phyloP scores from a whole-genome alignment of 2,888 invertebrate genomes.

The Belgica antarctica region DNA sequence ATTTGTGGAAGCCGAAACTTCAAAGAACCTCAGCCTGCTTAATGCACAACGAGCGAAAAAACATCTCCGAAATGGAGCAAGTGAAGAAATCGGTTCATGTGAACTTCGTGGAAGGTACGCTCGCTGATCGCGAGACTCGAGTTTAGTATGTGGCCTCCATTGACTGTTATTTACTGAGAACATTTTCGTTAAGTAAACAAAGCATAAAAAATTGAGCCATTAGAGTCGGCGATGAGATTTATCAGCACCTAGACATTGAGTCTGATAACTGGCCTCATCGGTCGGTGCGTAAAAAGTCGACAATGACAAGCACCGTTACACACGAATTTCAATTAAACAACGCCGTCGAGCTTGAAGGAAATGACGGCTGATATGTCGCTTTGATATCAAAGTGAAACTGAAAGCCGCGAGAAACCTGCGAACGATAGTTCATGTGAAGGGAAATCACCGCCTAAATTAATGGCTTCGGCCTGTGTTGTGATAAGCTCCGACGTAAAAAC shows the following conservation, averaged over 20 bases:
- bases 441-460: no score
- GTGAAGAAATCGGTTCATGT: conserved; percentile 15
- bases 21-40: conserved; percentile 7
- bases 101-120: conserved; percentile 14
- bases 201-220: background rate
- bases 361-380: conserved; percentile 11
- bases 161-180: background rate
- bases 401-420: conserved; percentile 19
- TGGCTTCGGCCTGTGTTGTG: no score
- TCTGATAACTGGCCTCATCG: background rate
- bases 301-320: background rate
- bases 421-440: conserved; percentile 5
- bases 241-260: conserved; percentile 18
- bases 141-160: conserved; percentile 13
- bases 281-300: background rate
- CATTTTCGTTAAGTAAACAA: conserved; percentile 15
- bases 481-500: no score
- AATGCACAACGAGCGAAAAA: background rate
- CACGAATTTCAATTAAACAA: conserved; percentile 16
- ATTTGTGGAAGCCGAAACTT: conserved; percentile 16
- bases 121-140: background rate
- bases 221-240: background rate
- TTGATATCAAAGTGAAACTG: conserved; percentile 13
- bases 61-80: background rate
- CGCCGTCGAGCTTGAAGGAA: conserved; percentile 21